Conservation (phyloP, 2,113 vertebrate genomes). For the Notothenia rossii region DNA sequence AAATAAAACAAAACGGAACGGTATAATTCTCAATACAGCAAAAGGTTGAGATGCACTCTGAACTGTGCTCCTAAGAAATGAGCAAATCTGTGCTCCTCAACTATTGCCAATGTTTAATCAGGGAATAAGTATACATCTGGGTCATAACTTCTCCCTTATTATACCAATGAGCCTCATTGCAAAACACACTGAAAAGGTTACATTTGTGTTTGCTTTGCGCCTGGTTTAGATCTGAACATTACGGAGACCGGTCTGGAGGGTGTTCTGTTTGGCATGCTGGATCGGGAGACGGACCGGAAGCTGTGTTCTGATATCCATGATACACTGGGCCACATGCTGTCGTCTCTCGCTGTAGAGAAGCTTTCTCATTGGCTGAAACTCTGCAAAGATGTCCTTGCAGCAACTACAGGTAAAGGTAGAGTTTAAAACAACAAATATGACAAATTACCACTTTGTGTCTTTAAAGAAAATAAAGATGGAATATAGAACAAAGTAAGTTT, state of each 20-base stretch:
- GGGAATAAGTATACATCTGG: too few species aligned
- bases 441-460: neutral
- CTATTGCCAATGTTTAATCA: too few species aligned
- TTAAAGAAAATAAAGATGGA: neutral
- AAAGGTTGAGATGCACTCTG: too few species aligned
- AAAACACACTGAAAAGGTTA: too few species aligned
- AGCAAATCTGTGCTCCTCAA: too few species aligned
- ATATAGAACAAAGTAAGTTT: neutral
- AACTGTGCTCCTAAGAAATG: too few species aligned
- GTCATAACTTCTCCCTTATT: too few species aligned
- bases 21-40: too few species aligned
- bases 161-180: too few species aligned
- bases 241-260: slow-evolving; percentile 97
- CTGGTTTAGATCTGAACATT: slow-evolving; percentile 89
- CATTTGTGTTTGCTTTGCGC: neutral
- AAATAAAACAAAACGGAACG: too few species aligned
- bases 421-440: neutral
- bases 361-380: slow-evolving; percentile 98
- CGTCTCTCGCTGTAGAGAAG: slow-evolving; percentile 95
- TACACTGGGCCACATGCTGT: slow-evolving; percentile 98
- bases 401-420: slow-evolving; percentile 89
- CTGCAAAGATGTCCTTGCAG: slow-evolving; percentile 98
- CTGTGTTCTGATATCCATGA: slow-evolving; percentile 98
- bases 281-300: slow-evolving; percentile 96
- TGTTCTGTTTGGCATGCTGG: slow-evolving; percentile 97